Evolutionary conservation across 2,888 invertebrate species (phyloP).

Genomic region (Sabellastarte sp.): DNA sequence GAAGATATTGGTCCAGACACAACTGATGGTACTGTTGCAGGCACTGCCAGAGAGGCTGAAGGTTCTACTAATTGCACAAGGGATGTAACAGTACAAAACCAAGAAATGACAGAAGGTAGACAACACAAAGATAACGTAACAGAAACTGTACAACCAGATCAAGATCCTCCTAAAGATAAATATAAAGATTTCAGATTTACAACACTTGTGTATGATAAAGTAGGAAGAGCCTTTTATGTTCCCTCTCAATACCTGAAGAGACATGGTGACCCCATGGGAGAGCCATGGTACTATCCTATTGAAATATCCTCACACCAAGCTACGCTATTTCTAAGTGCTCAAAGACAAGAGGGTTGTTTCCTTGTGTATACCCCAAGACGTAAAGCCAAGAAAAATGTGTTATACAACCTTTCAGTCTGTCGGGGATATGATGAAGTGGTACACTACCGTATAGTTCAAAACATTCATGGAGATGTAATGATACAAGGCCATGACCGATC

Average conservation of each 20-base stretch:
- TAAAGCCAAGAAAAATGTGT: conserved; percentile 1
- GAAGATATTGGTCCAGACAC: too few relatives aligned
- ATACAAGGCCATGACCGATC: conserved; percentile 32
- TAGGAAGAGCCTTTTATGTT: conserved; percentile 26
- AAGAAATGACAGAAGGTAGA: not conserved
- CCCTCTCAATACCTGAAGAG: conserved; percentile 18
- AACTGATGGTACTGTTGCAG: not conserved
- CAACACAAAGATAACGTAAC: not conserved
- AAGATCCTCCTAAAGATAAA: not conserved
- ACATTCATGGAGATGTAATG: conserved; percentile 33
- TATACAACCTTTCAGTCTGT: conserved; percentile 29
- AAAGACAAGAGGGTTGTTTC: conserved; percentile 34
- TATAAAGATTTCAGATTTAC: conserved; percentile 10
- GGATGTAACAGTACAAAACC: not conserved
- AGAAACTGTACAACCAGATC: not conserved
- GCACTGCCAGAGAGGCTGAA: not conserved
- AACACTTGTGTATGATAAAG: conserved; percentile 24
- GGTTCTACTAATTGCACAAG: not conserved
- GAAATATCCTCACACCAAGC: conserved; percentile 28
- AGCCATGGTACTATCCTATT: conserved; percentile 34
- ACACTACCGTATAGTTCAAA: conserved; percentile 32
- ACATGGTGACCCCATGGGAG: conserved; percentile 31
- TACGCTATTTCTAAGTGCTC: conserved; percentile 25
- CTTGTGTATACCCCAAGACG: conserved; percentile 25
- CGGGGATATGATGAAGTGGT: conserved; percentile 24